A percentile compares a stretch with the other conserved stretches of the same genome.
These are phyloP conservation scores for Pachypeltis micranthus DNA, from an alignment of 1,140 invertebrate species.

Conservation along the genomic window DNA sequence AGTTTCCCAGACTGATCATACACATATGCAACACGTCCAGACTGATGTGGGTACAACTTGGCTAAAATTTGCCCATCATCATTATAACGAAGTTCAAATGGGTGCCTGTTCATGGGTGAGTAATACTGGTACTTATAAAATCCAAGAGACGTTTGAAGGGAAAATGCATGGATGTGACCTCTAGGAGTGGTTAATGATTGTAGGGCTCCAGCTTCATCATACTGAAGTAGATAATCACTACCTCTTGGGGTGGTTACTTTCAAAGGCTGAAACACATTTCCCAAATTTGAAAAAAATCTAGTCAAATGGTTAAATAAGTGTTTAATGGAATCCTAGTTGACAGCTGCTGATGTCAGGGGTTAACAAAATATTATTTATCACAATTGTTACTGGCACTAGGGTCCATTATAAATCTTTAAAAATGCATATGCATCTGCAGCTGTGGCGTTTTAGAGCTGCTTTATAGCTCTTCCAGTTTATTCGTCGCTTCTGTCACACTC, in stretches of 20 bases:
- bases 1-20: conserved; percentile 73
- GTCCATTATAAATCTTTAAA: background rate
- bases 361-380: no score
- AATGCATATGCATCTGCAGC: no score
- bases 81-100: conserved; percentile 81
- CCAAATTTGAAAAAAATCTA: background rate
- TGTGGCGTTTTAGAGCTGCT: no score
- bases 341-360: no score
- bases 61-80: conserved; percentile 77
- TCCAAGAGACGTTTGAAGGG: conserved; percentile 78
- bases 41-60: conserved; percentile 80
- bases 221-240: conserved; percentile 82
- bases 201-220: conserved; percentile 81
- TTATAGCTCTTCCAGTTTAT: no score
- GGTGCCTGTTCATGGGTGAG: conserved; percentile 77
- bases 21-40: conserved; percentile 75
- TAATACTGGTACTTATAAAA: conserved; percentile 88
- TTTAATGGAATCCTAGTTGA: background rate
- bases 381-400: conserved; percentile 10
- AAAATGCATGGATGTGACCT: conserved; percentile 85
- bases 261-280: conserved; percentile 46
- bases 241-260: conserved; percentile 86
- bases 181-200: conserved; percentile 82
- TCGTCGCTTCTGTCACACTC: no score
- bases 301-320: background rate